Evolutionary conservation across 2,797 vertebrate species (phyloP).

Genomic region (Loris lydekkerianus): DNA sequence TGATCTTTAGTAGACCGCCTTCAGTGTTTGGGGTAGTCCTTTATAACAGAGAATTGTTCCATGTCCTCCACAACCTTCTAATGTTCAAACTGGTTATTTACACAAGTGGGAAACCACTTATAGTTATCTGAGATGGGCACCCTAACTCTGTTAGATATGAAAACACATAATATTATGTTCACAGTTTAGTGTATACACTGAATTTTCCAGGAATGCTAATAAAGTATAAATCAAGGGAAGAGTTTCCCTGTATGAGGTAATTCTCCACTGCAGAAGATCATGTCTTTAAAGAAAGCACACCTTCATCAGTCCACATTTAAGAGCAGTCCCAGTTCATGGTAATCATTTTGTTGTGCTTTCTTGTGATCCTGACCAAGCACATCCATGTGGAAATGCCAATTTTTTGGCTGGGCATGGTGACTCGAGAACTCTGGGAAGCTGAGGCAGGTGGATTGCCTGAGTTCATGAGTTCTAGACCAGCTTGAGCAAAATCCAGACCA

Average conservation of each 20-base stretch:
- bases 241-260: not conserved
- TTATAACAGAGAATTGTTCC: not conserved
- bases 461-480: too few relatives aligned
- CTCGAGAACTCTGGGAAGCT: too few relatives aligned
- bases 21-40: not conserved
- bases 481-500: too few relatives aligned
- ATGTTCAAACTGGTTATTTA: not conserved
- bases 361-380: not conserved
- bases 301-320: not conserved
- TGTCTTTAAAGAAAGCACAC: not conserved
- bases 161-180: not conserved
- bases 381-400: not conserved
- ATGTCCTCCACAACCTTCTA: not conserved
- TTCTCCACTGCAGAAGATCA: not conserved
- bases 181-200: not conserved
- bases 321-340: not conserved
- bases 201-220: conserved; percentile 26
- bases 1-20: not conserved
- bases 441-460: too few relatives aligned
- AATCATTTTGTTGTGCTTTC: not conserved
- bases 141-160: not conserved
- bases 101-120: not conserved
- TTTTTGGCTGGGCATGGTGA: too few relatives aligned
- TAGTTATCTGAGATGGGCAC: not conserved
- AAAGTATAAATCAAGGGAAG: not conserved